phyloP scores from a whole-genome alignment of 2,888 invertebrate species.

The Oscheius sp. region DNA sequence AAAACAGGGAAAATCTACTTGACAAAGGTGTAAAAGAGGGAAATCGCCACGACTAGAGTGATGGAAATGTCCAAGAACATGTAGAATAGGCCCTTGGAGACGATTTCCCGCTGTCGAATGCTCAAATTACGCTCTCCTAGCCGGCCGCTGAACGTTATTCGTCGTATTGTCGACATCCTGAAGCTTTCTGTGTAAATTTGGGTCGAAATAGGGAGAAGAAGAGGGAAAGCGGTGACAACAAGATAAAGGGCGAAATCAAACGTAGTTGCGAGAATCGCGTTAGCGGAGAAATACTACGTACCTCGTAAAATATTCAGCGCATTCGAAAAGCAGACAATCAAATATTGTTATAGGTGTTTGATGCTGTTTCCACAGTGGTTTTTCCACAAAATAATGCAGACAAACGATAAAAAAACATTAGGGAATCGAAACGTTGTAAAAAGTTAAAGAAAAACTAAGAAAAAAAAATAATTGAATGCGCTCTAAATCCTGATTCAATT shows the following conservation, averaged over 20 bases:
- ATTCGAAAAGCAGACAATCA: no score
- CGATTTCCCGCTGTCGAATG: slow-evolving; percentile 30
- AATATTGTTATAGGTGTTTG: no score
- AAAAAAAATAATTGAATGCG: no score
- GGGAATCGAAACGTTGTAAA: background rate
- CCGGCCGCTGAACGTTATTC: slow-evolving; percentile 56
- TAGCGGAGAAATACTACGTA: no score
- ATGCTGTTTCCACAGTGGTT: no score
- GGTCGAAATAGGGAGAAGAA: background rate
- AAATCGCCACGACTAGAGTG: slow-evolving; percentile 47
- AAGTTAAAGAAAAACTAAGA: background rate
- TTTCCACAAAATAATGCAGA: background rate
- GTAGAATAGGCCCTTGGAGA: slow-evolving; percentile 44
- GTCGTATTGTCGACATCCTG: slow-evolving; percentile 24
- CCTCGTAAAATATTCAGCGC: no score
- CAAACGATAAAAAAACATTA: background rate
- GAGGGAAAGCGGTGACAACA: slow-evolving; percentile 4
- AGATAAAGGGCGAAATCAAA: background rate
- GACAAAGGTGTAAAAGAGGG: slow-evolving; percentile 53
- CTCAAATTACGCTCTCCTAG: slow-evolving; percentile 36
- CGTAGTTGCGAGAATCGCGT: no score
- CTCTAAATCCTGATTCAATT: no score
- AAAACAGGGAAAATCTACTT: slow-evolving; percentile 41
- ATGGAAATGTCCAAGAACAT: slow-evolving; percentile 57
- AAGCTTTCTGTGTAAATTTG: background rate